Evolutionary conservation across 2,113 vertebrate genomes (phyloP).

Genomic region (Pterocles orientalis): DNA sequence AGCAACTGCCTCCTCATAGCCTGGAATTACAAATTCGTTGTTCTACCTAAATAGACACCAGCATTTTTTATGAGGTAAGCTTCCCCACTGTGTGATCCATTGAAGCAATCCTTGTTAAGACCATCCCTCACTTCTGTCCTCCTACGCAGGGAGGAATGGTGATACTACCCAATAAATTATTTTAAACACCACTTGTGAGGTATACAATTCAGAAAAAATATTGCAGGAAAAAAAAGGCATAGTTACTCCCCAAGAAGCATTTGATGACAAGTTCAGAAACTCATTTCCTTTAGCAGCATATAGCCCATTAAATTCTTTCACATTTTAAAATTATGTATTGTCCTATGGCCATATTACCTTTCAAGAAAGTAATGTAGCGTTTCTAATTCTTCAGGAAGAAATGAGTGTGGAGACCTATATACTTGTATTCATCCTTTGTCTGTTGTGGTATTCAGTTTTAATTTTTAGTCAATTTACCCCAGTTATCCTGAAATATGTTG

Average conservation of each 20-base stretch:
- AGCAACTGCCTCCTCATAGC: not conserved
- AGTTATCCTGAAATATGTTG: not conserved
- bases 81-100: not conserved
- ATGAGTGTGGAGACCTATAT: not conserved
- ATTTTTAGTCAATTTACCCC: not conserved
- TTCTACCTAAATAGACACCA: not conserved
- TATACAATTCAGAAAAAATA: not conserved
- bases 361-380: not conserved
- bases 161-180: not conserved
- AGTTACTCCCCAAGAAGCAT: not conserved
- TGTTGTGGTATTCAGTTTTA: fast-evolving
- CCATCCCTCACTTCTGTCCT: not conserved
- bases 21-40: not conserved
- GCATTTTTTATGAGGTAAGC: not conserved
- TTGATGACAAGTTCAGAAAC: not conserved
- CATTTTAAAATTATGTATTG: not conserved
- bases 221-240: not conserved
- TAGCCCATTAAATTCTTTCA: not conserved
- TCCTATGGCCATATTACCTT: not conserved
- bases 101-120: not conserved
- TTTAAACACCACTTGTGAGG: not conserved
- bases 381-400: not conserved
- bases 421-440: not conserved
- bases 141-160: not conserved
- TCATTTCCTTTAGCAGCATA: not conserved